phyloP scores from a whole-genome alignment of 2,113 vertebrate genomes.

The Condylura cristata region DNA sequence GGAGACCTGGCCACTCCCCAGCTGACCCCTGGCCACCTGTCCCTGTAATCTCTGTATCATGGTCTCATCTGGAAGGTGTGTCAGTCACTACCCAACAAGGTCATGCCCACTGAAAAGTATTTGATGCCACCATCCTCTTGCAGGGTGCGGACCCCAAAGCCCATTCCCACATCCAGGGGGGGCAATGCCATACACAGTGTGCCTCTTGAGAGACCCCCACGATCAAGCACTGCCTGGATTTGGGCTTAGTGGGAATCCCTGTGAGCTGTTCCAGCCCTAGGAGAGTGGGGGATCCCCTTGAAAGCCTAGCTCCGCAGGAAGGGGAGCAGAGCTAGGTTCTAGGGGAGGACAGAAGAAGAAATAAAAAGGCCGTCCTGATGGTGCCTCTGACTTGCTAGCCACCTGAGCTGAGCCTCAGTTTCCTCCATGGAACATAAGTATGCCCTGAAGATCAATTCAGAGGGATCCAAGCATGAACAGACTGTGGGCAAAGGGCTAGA shows the following conservation, averaged over 20 bases:
- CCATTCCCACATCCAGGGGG: fast-evolving
- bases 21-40: background rate
- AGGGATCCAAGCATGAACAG: fast-evolving
- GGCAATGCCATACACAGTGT: fast-evolving
- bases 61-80: too few relatives aligned
- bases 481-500: background rate
- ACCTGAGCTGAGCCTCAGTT: background rate
- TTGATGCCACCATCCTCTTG: fast-evolving
- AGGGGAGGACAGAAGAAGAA: background rate
- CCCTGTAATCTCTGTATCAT: background rate
- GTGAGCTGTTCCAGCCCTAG: background rate
- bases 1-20: background rate
- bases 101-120: background rate
- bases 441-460: background rate
- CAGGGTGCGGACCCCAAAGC: fast-evolving
- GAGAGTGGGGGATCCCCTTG: background rate
- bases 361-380: background rate
- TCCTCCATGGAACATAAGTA: background rate
- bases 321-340: background rate
- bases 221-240: background rate
- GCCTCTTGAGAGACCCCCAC: background rate
- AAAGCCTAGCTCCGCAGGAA: background rate
- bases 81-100: background rate
- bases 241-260: background rate
- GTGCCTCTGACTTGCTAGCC: background rate